Evolutionary conservation across 2,888 invertebrate genomes (phyloP), one percentile per base, ranked within the genome.

Genomic region (Odontomyia ornata): DNA sequence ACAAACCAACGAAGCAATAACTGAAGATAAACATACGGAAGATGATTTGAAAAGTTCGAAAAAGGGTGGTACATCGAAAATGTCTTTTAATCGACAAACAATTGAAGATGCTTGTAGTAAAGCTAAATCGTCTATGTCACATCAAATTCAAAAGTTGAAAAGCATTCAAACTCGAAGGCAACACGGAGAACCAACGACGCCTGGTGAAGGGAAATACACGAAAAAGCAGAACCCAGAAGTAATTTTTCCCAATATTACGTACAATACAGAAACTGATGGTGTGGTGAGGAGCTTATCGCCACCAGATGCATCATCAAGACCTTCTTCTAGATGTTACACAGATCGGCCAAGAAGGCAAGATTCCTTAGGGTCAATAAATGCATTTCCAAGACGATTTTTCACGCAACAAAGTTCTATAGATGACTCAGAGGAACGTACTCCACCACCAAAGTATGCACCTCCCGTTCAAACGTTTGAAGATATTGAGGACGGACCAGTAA

Each of bases 41-140:
- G 56, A 27, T 2, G n/a, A 36, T n/a, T 13, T 52, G 9, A 71
- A 52, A 27, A 30, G 9, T 1, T 65, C 73, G 0, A 57, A 60
- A 73, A 57, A 30, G 7, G 5, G 15, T 5, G 36, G 60, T 1
- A 4, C 60, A 13, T 43, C 73, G 5, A 73, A 60, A 73, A 57
- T 57, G 30, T 60, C 73, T 2, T 73, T 73, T 21, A 73, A 75
- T 18, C 71, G 65, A 2, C 65, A 76, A 47, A 21, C 36, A 15
- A 56, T 78, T 13, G 78, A 78, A 36, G 65, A 56, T 1, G 79
- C 76, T n/a, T 79, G 71, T 28, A 72, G 69, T 64, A 64, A 43
- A 28, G 79, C 79, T 25, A 79, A 73, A 30, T 72, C 65, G 27
- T 57, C 57, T 9, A 36, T 73, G 5, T 18, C 57, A 3, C 57